Conservation (phyloP, 2,113 vertebrate species). For the Ophiodon elongatus region DNA sequence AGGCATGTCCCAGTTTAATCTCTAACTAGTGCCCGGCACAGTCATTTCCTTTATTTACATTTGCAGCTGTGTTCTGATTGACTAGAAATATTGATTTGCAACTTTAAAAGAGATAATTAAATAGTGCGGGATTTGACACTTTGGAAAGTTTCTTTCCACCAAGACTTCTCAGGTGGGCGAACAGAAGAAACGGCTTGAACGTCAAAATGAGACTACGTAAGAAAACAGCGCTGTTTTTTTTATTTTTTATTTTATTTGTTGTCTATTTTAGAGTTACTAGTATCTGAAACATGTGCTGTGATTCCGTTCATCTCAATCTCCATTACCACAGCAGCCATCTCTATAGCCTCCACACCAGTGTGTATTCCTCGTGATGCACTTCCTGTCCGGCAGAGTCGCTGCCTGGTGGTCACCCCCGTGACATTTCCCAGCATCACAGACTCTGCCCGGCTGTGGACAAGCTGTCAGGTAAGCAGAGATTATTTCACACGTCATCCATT, state of each 20-base stretch:
- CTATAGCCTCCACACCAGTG: conserved; percentile 68
- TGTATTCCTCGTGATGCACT: conserved; percentile 23
- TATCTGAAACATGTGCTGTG: background rate
- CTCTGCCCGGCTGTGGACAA: conserved; percentile 43
- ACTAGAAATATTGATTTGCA: background rate
- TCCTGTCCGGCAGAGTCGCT: conserved; percentile 46
- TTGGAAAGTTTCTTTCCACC: conserved; percentile 9
- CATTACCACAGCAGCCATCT: conserved; percentile 67
- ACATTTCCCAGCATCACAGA: conserved; percentile 74
- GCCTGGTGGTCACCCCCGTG: conserved; percentile 49
- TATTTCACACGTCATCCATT: background rate
- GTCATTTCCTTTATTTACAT: background rate
- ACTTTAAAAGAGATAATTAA: conserved; percentile 22
- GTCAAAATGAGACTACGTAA: conserved; percentile 77
- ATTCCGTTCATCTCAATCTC: conserved; percentile 18
- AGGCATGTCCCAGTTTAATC: conserved; percentile 37
- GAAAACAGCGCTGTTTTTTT: too few species aligned
- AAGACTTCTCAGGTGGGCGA: background rate
- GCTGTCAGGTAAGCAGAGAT: conserved; percentile 69
- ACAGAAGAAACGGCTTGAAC: conserved; percentile 21
- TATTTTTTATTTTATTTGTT: too few species aligned
- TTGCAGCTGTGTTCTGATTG: conserved; percentile 15
- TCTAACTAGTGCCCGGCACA: conserved; percentile 42
- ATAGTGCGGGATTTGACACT: conserved; percentile 1
- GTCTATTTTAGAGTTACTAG: background rate